These are phyloP conservation scores for Batillaria attramentaria DNA, from an alignment of 1,140 invertebrate genomes.

Conservation along the genomic window DNA sequence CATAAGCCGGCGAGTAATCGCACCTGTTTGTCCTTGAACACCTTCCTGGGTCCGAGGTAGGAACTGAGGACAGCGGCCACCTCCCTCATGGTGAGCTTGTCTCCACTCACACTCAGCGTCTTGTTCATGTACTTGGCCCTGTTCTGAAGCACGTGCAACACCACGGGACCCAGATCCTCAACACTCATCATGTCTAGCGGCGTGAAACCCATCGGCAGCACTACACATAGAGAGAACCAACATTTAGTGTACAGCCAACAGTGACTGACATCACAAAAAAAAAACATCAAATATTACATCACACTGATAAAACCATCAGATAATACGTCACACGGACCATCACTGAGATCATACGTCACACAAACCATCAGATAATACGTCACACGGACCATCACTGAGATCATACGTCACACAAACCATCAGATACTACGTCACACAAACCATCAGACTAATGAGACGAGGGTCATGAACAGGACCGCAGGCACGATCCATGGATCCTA, in stretches of 20 bases:
- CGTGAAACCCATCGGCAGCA: conserved; percentile 60
- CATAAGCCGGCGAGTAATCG: not conserved
- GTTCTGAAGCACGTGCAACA: conserved; percentile 50
- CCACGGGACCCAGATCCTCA: conserved; percentile 60
- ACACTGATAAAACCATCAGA: not conserved
- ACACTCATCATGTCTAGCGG: conserved; percentile 60
- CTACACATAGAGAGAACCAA: conserved; percentile 40
- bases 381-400: no score
- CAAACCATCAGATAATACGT: no score
- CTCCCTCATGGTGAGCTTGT: conserved; percentile 61
- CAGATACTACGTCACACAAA: no score
- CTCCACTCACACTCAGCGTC: conserved; percentile 61
- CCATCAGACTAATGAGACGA: no score
- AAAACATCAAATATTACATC: no score
- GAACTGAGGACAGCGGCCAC: conserved; percentile 53
- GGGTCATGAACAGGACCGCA: no score
- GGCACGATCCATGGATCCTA: no score
- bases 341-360: no score
- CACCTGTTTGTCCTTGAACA: conserved; percentile 62
- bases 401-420: no score
- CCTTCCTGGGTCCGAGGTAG: conserved; percentile 49
- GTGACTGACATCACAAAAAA: no score
- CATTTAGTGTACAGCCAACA: no score
- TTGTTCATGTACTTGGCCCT: conserved; percentile 48
- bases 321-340: no score